Percentiles rank a stretch among this genome's conserved stretches.
Evolutionary conservation across 1,140 invertebrate species (phyloP).

Genomic region (Dufourea novaeangliae): DNA sequence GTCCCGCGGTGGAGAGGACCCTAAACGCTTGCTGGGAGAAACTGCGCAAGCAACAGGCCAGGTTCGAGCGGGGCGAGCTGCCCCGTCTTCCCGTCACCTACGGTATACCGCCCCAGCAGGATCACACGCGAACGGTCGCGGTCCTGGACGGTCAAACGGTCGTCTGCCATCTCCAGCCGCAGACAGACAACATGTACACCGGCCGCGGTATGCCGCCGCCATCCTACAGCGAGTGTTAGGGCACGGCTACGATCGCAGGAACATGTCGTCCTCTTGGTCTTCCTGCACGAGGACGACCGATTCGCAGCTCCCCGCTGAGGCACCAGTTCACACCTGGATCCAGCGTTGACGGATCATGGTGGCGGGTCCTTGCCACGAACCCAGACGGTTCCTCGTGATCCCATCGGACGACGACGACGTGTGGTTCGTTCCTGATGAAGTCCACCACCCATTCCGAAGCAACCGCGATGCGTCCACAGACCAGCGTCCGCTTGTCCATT

Average conservation of each 20-base stretch:
- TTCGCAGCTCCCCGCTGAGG: not conserved
- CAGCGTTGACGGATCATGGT: not conserved
- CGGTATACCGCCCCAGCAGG: slow-evolving; percentile 80
- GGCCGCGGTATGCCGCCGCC: slow-evolving; percentile 83
- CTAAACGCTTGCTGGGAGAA: slow-evolving; percentile 84
- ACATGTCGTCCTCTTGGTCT: slow-evolving; percentile 21
- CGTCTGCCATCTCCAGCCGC: slow-evolving; percentile 90
- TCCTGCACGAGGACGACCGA: slow-evolving; percentile 32
- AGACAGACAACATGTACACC: slow-evolving; percentile 82
- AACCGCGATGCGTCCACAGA: not conserved
- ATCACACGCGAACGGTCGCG: slow-evolving; percentile 87
- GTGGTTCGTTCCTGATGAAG: slow-evolving; percentile 29
- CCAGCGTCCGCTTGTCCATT: not conserved
- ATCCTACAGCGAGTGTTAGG: slow-evolving; percentile 84
- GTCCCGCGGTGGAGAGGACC: slow-evolving; percentile 72
- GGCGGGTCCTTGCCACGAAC: not conserved
- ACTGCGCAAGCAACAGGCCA: slow-evolving; percentile 77
- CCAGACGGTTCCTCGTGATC: slow-evolving; percentile 4
- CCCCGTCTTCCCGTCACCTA: slow-evolving; percentile 80
- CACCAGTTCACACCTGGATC: not conserved
- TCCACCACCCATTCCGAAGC: slow-evolving; percentile 16
- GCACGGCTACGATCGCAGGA: not conserved
- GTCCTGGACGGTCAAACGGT: slow-evolving; percentile 92
- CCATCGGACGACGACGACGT: not conserved
- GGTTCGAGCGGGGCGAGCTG: slow-evolving; percentile 80